Conservation (phyloP, 2,888 invertebrate species). For the Eupsilia transversa region DNA sequence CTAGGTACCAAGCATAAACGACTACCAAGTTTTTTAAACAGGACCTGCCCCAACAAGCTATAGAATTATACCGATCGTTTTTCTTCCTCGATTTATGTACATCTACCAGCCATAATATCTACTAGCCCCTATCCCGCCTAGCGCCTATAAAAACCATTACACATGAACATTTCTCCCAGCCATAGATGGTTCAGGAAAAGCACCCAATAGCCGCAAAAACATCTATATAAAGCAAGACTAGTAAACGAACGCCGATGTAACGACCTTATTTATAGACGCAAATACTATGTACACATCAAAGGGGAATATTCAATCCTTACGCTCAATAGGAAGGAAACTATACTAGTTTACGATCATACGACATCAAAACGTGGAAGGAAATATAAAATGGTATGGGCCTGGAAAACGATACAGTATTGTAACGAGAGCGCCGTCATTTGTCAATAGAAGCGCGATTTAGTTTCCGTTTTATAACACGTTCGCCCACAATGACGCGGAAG, state of each 20-base stretch:
- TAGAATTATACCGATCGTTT: background rate
- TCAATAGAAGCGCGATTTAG: slow-evolving; percentile 82
- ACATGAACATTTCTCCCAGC: slow-evolving; percentile 26
- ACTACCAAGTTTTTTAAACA: background rate
- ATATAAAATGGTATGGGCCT: slow-evolving; percentile 79
- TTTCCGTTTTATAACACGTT: slow-evolving; percentile 78
- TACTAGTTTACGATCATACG: slow-evolving; percentile 74
- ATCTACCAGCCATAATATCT: slow-evolving; percentile 1
- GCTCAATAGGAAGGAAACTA: slow-evolving; percentile 67
- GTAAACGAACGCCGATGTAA: slow-evolving; percentile 65
- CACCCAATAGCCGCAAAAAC: slow-evolving; percentile 59
- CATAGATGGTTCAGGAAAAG: slow-evolving; percentile 25
- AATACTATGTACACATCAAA: slow-evolving; percentile 63
- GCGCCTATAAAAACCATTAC: slow-evolving; percentile 20
- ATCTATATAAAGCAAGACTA: slow-evolving; percentile 51
- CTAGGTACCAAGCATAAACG: background rate
- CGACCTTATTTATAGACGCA: slow-evolving; percentile 65
- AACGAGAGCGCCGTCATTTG: slow-evolving; percentile 81
- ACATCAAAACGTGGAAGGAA: slow-evolving; percentile 74
- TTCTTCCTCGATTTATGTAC: slow-evolving; percentile 1
- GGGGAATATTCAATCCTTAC: slow-evolving; percentile 67
- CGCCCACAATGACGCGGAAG: slow-evolving; percentile 66
- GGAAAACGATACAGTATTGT: slow-evolving; percentile 81
- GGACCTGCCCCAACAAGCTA: background rate
- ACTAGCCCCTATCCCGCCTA: background rate